Base-by-base conservation (phyloP, 2,888 invertebrate species). In the Alviniconcha strummeri region DNA sequence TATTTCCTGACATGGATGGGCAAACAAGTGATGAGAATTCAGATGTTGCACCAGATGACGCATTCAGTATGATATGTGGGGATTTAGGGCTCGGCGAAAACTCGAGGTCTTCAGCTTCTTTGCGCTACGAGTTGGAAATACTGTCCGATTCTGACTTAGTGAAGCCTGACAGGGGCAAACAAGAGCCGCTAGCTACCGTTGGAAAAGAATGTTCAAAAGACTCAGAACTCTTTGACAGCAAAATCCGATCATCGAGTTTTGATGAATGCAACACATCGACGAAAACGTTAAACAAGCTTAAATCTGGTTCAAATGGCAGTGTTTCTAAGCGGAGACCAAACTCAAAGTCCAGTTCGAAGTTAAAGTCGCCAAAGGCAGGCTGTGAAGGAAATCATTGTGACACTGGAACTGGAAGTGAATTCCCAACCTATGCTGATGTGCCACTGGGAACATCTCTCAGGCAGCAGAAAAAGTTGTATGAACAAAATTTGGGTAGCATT, bases 391-490 rank as follows among this genome's bases (percentile, higher is more conserved):
- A 60, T 15, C 56, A 55, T 69, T 78, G 54, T 77, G 36, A 36
- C 36, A 36, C 36, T 36, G 36, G 36, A 36, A 36, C 36, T 36
- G 64, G 69, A 78, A 81, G 80, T 56, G 56, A 57, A 36, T 91
- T 90, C 84, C 91, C 90, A 67, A 85, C 86, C 9, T 90, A 88
- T 86, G 91, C 90, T 13, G 89, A 90, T 86, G 87, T 90, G 11
- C 88, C 90, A 6, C 87, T 89, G 81, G 91, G 91, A 11, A 90
- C 91, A 8, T 90, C 90, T 15, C 86, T 91, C 6, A 85, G 90
- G 67, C 91, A 91, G 84, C 91, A 91, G 74, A 90, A 88, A 84
- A 88, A 89, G 80, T 85, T 91, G 13, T 91, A 87, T 87, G 87
- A 90, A 72, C 89, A 89, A 71, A 88, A 90, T 79, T 69, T 82